Base-by-base conservation (phyloP, 2,888 invertebrate species). In the Digitonthophagus gazella region DNA sequence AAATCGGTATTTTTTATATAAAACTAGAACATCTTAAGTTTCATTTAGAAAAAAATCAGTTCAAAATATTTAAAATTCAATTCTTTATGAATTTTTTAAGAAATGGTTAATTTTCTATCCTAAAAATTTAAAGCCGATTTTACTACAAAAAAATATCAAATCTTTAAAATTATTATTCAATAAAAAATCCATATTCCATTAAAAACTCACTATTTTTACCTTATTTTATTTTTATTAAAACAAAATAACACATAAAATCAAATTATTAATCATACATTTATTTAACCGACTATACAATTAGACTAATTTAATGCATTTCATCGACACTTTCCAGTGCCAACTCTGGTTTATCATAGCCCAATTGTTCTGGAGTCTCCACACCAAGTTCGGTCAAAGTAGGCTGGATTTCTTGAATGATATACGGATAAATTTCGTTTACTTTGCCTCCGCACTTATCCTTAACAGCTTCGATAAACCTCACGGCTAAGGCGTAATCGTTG, bases 311-410 rank as follows among this genome's bases (percentile, higher is more conserved):
- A 77, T 87, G 86, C 78, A 90, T 87, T 70, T 93, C 90, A 79
- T 88, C 91, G 69, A 93, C 90, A 78, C 87, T 88, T 77, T 90
- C 84, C 74, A 96, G 86, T 71, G 93, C 95, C 82, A 98, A 85
- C 85, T 99, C 98, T 69, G 98, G 99, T 84, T 96, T 93, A 84
- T 98, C 97, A 79, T 95, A 98, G 71, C 98, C 98, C 78, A 99
- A 87, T 81, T 98, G 96, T 82, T 98, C 98, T 0, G 93, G 94
- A 22, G 98, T 97, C 67, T 90, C 90, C 75, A 99, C 91, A 63
- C 99, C 98, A 70, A 99, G 86, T 84, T 99, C 97, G 57, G 90
- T 89, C 70, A 99, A 86, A 1, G 97, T 96, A 28, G 99, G 98
- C 78, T 89, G 88, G 76, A 99, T 91, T 87, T 98, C 93, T 83